These are phyloP conservation scores for Pionites leucogaster DNA, from an alignment of 2,113 vertebrate genomes.

Conservation along the genomic window DNA sequence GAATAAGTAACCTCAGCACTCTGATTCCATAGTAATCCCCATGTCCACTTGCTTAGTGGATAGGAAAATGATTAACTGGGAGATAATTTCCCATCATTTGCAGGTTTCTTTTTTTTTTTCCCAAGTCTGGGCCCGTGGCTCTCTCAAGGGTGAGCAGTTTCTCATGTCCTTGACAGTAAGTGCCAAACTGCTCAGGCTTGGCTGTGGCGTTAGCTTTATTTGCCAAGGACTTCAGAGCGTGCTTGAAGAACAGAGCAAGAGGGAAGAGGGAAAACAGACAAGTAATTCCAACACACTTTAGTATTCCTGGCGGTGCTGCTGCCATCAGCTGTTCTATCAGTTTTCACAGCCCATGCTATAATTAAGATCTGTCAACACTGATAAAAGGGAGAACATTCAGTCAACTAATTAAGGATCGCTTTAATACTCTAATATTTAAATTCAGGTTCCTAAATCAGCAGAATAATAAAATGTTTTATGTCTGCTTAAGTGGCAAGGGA, in stretches of 20 bases:
- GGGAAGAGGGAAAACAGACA: conserved; percentile 48
- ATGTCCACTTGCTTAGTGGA: not conserved
- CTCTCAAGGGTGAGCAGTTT: conserved; percentile 40
- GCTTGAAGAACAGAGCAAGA: conserved; percentile 54
- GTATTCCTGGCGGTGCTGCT: conserved; percentile 65
- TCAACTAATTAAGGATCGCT: conserved; percentile 76
- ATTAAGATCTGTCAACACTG: conserved; percentile 77
- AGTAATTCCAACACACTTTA: conserved; percentile 61
- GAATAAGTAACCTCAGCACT: not conserved
- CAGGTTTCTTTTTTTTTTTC: too few relatives aligned
- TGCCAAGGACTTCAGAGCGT: conserved; percentile 58
- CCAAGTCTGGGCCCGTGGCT: not conserved
- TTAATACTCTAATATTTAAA: conserved; percentile 78
- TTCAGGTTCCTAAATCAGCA: conserved; percentile 72
- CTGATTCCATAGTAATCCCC: not conserved
- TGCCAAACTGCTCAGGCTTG: conserved; percentile 51
- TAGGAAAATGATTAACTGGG: not conserved
- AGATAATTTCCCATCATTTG: not conserved
- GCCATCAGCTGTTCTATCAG: conserved; percentile 72
- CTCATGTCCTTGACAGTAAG: conserved; percentile 56
- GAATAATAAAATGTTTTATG: conserved; percentile 74
- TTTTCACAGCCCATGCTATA: conserved; percentile 67
- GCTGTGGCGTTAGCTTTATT: conserved; percentile 2
- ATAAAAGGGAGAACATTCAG: conserved; percentile 75
- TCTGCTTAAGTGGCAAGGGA: conserved; percentile 68